These are phyloP conservation scores for Eunapius fragilis DNA, from an alignment of 37 sponge, comb jelly and placozoan species.

Conservation along the genomic window DNA sequence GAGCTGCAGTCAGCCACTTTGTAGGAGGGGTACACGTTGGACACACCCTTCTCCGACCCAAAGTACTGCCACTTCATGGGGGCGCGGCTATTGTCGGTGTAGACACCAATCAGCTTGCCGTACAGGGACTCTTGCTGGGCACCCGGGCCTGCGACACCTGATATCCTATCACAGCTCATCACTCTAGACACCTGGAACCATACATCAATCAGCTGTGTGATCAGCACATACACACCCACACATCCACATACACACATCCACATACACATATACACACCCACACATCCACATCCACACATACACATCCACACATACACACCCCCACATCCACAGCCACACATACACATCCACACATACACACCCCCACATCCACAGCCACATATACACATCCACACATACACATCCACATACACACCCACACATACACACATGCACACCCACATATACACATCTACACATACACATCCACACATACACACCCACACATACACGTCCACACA, in stretches of 20 bases:
- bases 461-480: not conserved
- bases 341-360: not conserved
- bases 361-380: not conserved
- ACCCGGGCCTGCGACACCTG: not conserved
- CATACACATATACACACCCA: too few species aligned
- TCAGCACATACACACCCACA: too few species aligned
- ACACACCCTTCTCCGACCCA: conserved; percentile 44
- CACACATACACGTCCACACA: too few species aligned
- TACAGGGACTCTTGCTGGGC: conserved; percentile 17
- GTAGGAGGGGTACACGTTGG: conserved; percentile 22
- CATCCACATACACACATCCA: too few species aligned
- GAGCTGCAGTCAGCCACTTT: not conserved
- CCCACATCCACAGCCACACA: too few species aligned
- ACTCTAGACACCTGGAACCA: conserved; percentile 5
- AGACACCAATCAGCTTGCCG: conserved; percentile 5
- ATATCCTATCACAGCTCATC: conserved; percentile 20
- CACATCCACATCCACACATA: too few species aligned
- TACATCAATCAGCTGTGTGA: too few species aligned
- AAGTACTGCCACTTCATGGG: conserved; percentile 52
- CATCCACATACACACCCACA: not conserved
- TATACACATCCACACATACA: not conserved
- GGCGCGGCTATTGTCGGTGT: not conserved
- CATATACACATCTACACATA: too few species aligned
- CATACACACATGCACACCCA: too few species aligned
- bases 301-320: too few species aligned